Percentiles rank a stretch among this genome's conserved stretches.
Conservation (phyloP, 2,113 vertebrate genomes). For the Dinomys branickii region DNA sequence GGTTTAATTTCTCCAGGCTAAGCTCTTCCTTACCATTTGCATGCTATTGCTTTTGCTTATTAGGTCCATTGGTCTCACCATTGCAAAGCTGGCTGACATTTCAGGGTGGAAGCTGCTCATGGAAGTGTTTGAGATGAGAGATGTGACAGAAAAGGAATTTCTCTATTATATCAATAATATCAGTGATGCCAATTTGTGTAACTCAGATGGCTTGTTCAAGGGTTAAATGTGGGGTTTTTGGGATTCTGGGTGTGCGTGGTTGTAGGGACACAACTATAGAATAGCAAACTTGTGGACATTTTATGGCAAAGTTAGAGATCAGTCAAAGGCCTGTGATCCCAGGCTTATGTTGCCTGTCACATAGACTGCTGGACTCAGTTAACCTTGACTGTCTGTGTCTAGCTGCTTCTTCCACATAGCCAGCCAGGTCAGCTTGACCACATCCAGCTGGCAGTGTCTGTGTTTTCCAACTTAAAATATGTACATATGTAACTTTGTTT, state of each 20-base stretch:
- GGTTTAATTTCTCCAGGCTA: not conserved
- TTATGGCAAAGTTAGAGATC: no score
- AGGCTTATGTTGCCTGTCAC: no score
- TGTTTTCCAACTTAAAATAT: no score
- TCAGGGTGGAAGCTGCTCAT: not conserved
- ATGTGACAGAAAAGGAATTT: not conserved
- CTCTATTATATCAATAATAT: not conserved
- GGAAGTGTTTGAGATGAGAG: not conserved
- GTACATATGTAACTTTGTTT: no score
- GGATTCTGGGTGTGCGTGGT: not conserved
- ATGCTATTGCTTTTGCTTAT: not conserved
- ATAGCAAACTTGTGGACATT: no score
- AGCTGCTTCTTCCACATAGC: no score
- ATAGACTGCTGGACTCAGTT: no score
- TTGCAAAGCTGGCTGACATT: not conserved
- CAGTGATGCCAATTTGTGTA: not conserved
- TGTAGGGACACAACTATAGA: no score
- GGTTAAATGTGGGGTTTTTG: not conserved
- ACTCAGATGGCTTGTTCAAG: conserved; percentile 6
- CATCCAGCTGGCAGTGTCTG: no score
- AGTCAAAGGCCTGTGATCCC: no score
- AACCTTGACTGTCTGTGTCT: no score
- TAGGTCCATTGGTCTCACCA: not conserved
- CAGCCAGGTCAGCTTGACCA: no score
- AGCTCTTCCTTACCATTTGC: not conserved